These are phyloP conservation scores for Ctenomys sociabilis DNA, from an alignment of 2,113 vertebrate genomes.

Conservation along the genomic window DNA sequence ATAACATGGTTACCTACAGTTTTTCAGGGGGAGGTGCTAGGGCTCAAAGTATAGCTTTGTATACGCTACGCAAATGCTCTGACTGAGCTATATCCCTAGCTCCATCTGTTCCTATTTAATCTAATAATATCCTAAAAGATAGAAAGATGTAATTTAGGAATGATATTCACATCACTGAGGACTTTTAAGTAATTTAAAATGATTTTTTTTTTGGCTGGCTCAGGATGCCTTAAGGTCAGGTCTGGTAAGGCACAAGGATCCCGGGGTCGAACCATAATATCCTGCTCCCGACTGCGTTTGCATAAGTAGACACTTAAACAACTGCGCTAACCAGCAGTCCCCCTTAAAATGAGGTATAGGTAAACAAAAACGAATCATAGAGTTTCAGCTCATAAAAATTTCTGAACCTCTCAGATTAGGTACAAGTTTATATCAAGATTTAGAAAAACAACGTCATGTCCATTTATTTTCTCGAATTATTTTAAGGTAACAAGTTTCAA, in stretches of 20 bases:
- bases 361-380: not conserved
- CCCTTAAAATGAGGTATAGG: not conserved
- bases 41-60: not conserved
- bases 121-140: not conserved
- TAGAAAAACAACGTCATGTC: slow-evolving; percentile 46
- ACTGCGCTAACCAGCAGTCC: no score
- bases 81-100: not conserved
- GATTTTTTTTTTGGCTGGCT: not conserved
- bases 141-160: slow-evolving; percentile 15
- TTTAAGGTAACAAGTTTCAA: not conserved
- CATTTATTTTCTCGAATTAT: not conserved
- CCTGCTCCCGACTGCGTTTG: no score
- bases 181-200: slow-evolving; percentile 39
- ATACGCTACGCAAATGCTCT: not conserved
- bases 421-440: slow-evolving; percentile 24
- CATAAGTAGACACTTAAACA: no score
- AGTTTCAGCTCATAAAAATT: slow-evolving; percentile 21
- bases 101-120: not conserved
- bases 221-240: no score
- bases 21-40: not conserved
- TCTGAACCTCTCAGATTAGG: slow-evolving; percentile 30
- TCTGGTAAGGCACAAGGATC: no score
- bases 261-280: no score
- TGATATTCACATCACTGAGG: not conserved
- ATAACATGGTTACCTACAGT: not conserved